Conservation (phyloP, 1,140 invertebrate genomes). For the Bombus ignitus region DNA sequence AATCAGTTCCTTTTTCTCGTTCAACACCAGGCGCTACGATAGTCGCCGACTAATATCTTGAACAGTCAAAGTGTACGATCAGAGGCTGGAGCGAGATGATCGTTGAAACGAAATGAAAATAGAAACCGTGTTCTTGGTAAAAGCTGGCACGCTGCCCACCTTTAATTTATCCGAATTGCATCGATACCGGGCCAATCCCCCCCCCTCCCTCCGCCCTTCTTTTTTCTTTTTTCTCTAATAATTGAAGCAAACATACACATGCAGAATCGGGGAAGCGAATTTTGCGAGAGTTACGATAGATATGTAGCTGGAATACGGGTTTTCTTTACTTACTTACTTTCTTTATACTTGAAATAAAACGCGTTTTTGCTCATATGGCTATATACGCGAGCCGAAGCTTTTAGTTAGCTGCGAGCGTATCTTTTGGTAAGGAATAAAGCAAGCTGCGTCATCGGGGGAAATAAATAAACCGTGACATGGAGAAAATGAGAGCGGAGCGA, state of each 20-base stretch:
- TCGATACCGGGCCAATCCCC: background rate
- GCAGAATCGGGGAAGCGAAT: too few relatives aligned
- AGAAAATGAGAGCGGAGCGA: slow-evolving; percentile 67
- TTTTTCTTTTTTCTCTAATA: background rate
- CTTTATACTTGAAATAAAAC: background rate
- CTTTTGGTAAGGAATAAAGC: slow-evolving; percentile 20
- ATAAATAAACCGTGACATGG: slow-evolving; percentile 68
- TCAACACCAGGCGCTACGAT: background rate
- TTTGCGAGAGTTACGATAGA: background rate
- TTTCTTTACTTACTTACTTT: too few relatives aligned
- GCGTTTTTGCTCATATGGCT: background rate
- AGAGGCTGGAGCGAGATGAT: slow-evolving; percentile 1
- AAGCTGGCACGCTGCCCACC: slow-evolving; percentile 37
- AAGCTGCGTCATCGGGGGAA: slow-evolving; percentile 46
- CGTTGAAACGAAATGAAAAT: slow-evolving; percentile 54
- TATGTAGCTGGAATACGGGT: background rate
- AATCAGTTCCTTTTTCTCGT: background rate
- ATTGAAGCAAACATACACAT: background rate
- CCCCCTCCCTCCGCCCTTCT: too few relatives aligned
- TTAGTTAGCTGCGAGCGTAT: background rate
- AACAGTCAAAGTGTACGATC: background rate
- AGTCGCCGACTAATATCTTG: background rate
- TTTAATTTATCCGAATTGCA: slow-evolving; percentile 51
- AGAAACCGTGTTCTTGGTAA: slow-evolving; percentile 36
- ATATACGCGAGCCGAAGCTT: background rate